A percentile compares a stretch with the other conserved stretches of the same genome.
Conservation (phyloP, 2,113 vertebrate genomes). For the Phyllostomus discolor region DNA sequence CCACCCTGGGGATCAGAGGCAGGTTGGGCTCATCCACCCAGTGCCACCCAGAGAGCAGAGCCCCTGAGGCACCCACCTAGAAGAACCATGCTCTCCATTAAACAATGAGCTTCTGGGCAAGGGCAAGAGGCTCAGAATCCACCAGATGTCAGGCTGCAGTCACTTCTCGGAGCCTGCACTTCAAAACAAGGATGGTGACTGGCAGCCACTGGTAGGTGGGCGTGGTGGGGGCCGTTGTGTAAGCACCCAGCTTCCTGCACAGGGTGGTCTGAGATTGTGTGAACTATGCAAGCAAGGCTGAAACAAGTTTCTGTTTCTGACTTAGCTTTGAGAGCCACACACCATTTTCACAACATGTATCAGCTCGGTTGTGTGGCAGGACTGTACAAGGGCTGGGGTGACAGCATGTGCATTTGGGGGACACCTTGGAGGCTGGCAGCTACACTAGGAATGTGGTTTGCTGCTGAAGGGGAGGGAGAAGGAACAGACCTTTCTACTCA, state of each 20-base stretch:
- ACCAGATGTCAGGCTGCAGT: background rate
- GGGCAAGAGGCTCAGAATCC: background rate
- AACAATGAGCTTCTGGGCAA: background rate
- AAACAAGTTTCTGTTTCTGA: background rate
- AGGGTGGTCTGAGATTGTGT: background rate
- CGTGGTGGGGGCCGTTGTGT: background rate
- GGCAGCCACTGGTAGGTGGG: background rate
- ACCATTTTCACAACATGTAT: background rate
- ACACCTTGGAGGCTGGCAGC: background rate
- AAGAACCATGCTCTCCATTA: too few species aligned
- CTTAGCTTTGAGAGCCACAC: background rate
- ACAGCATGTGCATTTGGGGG: background rate
- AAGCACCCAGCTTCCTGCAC: background rate
- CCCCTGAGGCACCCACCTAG: too few species aligned
- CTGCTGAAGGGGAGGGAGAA: background rate
- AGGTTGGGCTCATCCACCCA: too few species aligned
- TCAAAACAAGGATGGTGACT: fast-evolving
- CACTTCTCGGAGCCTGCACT: background rate
- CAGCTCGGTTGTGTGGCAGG: background rate
- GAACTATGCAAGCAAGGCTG: background rate
- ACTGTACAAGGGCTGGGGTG: background rate
- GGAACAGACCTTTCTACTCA: background rate
- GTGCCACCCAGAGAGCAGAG: background rate
- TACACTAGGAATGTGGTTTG: background rate
- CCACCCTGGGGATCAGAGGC: too few species aligned